These are phyloP conservation scores for Mastomys natalensis DNA, from an alignment of 2,113 vertebrate genomes.

Conservation along the genomic window DNA sequence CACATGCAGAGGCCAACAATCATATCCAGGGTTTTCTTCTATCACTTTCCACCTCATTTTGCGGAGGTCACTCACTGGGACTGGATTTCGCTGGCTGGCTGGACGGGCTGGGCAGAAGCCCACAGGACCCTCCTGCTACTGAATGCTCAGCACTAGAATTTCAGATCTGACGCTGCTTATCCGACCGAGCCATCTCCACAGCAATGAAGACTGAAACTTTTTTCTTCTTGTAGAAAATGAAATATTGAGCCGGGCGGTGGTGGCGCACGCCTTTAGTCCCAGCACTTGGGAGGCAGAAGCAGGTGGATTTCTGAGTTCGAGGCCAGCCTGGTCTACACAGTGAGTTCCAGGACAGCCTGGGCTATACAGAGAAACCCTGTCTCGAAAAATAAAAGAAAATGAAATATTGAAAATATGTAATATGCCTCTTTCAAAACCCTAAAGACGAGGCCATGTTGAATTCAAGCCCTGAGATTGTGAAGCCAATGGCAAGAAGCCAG, in stretches of 20 bases:
- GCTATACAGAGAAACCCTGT: too few species aligned
- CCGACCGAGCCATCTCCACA: not conserved
- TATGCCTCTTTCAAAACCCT: not conserved
- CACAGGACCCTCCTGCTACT: not conserved
- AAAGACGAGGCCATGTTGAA: not conserved
- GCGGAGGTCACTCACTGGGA: not conserved
- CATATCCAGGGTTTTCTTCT: not conserved
- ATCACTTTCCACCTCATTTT: not conserved
- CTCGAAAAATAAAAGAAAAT: too few species aligned
- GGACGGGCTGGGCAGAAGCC: not conserved
- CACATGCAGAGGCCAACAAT: not conserved
- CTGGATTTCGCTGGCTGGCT: not conserved
- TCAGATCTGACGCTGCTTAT: not conserved
- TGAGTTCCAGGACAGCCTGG: too few species aligned
- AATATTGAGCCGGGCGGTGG: too few species aligned
- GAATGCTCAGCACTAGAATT: not conserved
- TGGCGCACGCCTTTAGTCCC: too few species aligned
- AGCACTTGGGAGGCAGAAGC: too few species aligned
- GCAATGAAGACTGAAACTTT: not conserved
- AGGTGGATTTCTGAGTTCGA: too few species aligned
- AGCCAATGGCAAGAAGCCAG: not conserved
- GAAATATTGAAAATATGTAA: slow-evolving; percentile 59
- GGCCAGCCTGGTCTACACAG: too few species aligned
- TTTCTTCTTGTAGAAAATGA: slow-evolving; percentile 46
- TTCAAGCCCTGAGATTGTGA: not conserved